Evolutionary conservation across 2,888 invertebrate genomes (phyloP).

Genomic region (Colletes collaris): DNA sequence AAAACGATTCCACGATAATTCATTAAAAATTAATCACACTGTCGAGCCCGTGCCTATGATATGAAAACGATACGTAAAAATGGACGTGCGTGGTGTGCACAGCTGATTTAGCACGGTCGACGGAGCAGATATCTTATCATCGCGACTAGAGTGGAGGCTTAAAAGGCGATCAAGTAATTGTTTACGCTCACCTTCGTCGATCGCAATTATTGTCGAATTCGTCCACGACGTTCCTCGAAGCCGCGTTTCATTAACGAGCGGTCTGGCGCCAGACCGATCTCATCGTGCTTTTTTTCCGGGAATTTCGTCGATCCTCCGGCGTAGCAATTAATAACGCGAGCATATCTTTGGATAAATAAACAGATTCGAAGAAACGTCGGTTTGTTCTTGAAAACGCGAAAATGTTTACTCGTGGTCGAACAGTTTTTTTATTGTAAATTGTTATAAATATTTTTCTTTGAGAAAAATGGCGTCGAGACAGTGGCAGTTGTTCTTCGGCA

Average conservation of each 20-base stretch:
- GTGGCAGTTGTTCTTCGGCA: too few relatives aligned
- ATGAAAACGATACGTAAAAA: too few relatives aligned
- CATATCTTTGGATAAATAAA: not conserved
- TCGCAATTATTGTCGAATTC: constrained; percentile 22
- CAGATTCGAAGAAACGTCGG: not conserved
- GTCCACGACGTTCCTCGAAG: not conserved
- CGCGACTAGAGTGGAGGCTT: constrained; percentile 14
- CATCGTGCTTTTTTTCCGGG: constrained; percentile 15
- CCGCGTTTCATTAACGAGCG: constrained; percentile 5
- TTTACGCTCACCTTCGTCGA: constrained; percentile 15
- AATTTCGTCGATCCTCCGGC: not conserved
- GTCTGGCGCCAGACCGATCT: constrained; percentile 13
- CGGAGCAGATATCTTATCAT: constrained; percentile 31
- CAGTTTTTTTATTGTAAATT: too few relatives aligned
- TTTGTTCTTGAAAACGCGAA: not conserved
- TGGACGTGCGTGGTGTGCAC: not conserved
- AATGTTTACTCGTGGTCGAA: too few relatives aligned
- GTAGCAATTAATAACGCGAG: constrained; percentile 7
- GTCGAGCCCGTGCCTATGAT: not conserved
- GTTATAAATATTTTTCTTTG: too few relatives aligned
- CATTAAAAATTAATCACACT: not conserved
- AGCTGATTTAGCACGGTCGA: constrained; percentile 2
- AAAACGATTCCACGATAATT: not conserved
- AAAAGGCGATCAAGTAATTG: constrained; percentile 25
- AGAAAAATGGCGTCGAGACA: too few relatives aligned